Base-by-base conservation (phyloP, 2,888 invertebrate species). In the Pilophorus perplexus region DNA sequence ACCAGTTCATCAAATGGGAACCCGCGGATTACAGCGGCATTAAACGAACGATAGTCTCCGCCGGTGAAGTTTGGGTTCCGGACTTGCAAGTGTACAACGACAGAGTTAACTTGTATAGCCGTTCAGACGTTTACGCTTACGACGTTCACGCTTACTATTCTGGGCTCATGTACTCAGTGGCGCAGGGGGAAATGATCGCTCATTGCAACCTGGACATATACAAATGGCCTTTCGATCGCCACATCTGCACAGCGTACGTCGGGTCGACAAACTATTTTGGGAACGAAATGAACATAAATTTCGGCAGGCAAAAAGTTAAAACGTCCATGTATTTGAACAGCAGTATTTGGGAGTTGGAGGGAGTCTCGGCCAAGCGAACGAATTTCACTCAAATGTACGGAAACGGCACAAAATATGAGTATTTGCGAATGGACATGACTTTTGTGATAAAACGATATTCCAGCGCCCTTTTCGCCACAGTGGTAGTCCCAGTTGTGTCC, bases 201-300 rank as follows among this genome's bases (percentile, higher is more conserved):
- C 64, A 64, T 18, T 64, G 64, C 64, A 42, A 50, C 27, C 20
- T 54, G 50, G 28, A 64, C 27, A 25, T 64, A 10, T 50, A 50
- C 40, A 50, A 23, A n/a, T 64, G 64, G 64, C 64, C 64, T 16
- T 54, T 52, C 20, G 64, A 64, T 12, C 20, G 64, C 4, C 64
- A 64, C 52, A 28, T 18, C 10, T 64, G 64, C 64, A 64, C 28
- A 2, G 37, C 52, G 1, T 46, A 18, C 33, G 28, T 62, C 62
- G 62, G 62, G 16, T 62, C 62, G 8, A n/a, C 8, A 8, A 46
- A 62, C 20, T 62, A 62, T 18, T 27, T 46, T 23, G 62, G 62
- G n/a, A 22, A 27, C 1, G 14, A 62, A 16, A 16, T 62, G 3
- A 46, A 28, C 23, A n/a, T 59, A 10, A 42, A 59, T 14, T 42